A percentile compares a stretch with the other conserved stretches of the same genome.
Evolutionary conservation across 2,888 invertebrate genomes (phyloP).

Genomic region (Torymus texanus): DNA sequence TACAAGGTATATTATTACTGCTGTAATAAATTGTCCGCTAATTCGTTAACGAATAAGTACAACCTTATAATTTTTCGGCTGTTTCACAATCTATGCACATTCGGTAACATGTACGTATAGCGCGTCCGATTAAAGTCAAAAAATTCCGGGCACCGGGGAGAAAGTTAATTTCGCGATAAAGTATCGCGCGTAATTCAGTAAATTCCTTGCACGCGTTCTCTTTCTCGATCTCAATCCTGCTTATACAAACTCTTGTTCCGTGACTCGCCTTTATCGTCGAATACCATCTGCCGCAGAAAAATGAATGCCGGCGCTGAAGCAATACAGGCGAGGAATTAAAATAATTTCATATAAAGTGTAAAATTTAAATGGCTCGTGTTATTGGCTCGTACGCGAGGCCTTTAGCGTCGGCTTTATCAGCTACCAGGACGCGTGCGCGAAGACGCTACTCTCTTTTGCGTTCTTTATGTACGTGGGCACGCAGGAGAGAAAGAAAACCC

Average conservation of each 20-base stretch:
- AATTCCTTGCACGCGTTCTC: constrained; percentile 29
- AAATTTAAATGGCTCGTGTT: constrained; percentile 55
- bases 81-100: too few relatives aligned
- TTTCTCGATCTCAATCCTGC: constrained; percentile 39
- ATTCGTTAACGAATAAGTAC: not conserved
- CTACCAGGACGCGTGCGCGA: not conserved
- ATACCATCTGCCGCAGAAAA: constrained; percentile 41
- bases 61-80: too few relatives aligned
- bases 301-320: constrained; percentile 27
- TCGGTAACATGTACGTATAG: not conserved
- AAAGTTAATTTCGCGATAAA: constrained; percentile 52
- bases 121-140: constrained; percentile 37
- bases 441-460: constrained; percentile 49
- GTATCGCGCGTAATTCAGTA: constrained; percentile 48
- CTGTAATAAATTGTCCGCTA: not conserved
- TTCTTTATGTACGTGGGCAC: constrained; percentile 28
- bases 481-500: constrained; percentile 6
- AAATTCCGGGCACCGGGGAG: constrained; percentile 21
- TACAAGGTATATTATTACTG: not conserved
- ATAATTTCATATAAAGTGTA: constrained; percentile 55
- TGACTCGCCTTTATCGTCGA: constrained; percentile 26
- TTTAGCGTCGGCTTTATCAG: constrained; percentile 50
- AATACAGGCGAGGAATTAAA: constrained; percentile 49
- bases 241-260: constrained; percentile 5
- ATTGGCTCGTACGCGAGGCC: constrained; percentile 45